A percentile compares a stretch with the other conserved stretches of the same genome.
Evolutionary conservation across 2,888 invertebrate genomes (phyloP).

Genomic region (Catocala fraxini): DNA sequence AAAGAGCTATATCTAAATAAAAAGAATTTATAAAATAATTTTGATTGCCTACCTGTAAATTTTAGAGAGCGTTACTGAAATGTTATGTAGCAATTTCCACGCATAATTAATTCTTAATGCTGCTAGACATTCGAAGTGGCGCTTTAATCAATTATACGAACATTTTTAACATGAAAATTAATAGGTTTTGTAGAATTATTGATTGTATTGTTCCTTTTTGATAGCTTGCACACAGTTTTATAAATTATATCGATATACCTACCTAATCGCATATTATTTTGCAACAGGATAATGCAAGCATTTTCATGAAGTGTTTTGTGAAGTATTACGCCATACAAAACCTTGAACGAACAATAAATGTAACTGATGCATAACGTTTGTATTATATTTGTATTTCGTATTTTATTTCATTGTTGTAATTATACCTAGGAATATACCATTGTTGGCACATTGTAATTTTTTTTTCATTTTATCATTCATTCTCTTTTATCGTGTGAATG

Average conservation of each 20-base stretch:
- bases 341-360: constrained; percentile 34
- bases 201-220: background rate
- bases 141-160: constrained; percentile 2
- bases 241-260: no score
- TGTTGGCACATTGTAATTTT: background rate
- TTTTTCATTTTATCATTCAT: no score
- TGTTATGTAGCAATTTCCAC: constrained; percentile 5
- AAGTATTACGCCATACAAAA: constrained; percentile 22
- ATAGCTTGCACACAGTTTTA: background rate
- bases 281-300: background rate
- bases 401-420: background rate
- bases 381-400: no score
- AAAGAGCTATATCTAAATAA: no score
- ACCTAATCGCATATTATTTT: background rate
- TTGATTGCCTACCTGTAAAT: constrained; percentile 1
- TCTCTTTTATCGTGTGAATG: no score
- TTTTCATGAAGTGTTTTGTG: constrained; percentile 1
- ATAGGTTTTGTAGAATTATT: background rate
- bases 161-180: background rate
- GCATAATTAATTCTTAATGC: constrained; percentile 4
- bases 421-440: background rate
- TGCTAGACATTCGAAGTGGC: background rate
- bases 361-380: constrained; percentile 8
- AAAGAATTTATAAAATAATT: background rate
- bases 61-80: background rate